Percentiles rank a stretch among this genome's conserved stretches.
Evolutionary conservation across 2,797 vertebrate genomes (phyloP).

Genomic region (Cuniculus paca): DNA sequence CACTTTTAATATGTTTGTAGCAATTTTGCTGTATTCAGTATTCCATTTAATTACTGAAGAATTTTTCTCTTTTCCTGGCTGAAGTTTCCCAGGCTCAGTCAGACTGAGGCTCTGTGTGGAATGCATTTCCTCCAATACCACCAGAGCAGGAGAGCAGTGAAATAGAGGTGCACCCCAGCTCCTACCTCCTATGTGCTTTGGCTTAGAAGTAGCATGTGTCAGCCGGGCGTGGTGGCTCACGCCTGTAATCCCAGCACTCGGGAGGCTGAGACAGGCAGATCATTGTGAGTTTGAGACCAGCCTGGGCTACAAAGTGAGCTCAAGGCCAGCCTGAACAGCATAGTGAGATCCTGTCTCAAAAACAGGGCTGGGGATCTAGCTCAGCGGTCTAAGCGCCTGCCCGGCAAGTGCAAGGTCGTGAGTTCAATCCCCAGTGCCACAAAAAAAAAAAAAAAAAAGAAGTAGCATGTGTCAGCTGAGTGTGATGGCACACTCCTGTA

Average conservation of each 20-base stretch:
- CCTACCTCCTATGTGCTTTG: background rate
- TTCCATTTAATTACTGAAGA: background rate
- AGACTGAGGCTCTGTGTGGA: background rate
- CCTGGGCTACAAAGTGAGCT: too few relatives aligned
- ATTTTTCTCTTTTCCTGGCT: background rate
- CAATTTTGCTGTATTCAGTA: background rate
- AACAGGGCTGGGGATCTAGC: too few relatives aligned
- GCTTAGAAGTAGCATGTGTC: background rate
- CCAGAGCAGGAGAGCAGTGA: background rate
- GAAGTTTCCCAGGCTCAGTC: background rate
- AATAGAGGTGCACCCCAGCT: background rate
- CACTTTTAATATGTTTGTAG: background rate
- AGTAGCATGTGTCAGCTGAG: background rate
- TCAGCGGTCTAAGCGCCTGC: too few relatives aligned
- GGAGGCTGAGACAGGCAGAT: background rate
- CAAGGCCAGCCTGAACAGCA: too few relatives aligned
- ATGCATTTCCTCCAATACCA: background rate
- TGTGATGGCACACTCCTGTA: background rate
- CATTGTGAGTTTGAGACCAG: background rate
- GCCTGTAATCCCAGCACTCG: background rate
- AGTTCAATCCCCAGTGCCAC: too few relatives aligned
- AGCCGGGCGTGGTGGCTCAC: background rate
- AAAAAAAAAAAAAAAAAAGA: too few relatives aligned
- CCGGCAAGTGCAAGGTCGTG: too few relatives aligned
- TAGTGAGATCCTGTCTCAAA: background rate